These are phyloP conservation scores for Hydrolagus affinis DNA, from an alignment of 2,113 vertebrate genomes.

Conservation along the genomic window DNA sequence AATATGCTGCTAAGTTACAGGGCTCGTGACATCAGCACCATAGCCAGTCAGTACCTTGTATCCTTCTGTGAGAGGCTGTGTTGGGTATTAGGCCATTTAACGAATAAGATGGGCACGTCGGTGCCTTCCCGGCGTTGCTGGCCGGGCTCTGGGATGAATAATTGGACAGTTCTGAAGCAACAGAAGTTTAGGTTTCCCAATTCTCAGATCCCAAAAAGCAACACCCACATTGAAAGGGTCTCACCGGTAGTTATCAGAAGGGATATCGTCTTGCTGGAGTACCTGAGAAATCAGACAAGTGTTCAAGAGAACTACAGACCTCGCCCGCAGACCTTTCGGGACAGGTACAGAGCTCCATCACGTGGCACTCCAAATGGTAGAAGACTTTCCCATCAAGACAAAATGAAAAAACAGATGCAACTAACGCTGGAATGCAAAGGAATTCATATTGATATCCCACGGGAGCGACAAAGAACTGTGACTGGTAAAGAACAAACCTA, in stretches of 20 bases:
- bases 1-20: neutral
- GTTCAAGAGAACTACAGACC: neutral
- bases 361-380: too few species aligned
- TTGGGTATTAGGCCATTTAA: neutral
- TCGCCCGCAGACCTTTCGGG: neutral
- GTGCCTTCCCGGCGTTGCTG: neutral
- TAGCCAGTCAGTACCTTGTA: neutral
- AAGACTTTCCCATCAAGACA: too few species aligned
- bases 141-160: neutral
- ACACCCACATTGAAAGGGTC: too few species aligned
- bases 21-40: constrained; percentile 14
- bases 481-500: neutral
- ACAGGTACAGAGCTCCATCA: neutral
- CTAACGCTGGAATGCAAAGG: neutral
- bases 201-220: too few species aligned
- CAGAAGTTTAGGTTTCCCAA: too few species aligned
- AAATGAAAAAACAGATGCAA: neutral
- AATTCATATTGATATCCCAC: neutral
- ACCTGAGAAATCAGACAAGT: too few species aligned
- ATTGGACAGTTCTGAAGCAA: neutral
- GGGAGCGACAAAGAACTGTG: neutral
- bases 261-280: too few species aligned
- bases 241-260: too few species aligned
- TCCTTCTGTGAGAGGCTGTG: neutral
- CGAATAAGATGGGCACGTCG: constrained; percentile 21